Evolutionary conservation across 2,113 vertebrate species (phyloP).

Genomic region (Plectropomus leopardus): DNA sequence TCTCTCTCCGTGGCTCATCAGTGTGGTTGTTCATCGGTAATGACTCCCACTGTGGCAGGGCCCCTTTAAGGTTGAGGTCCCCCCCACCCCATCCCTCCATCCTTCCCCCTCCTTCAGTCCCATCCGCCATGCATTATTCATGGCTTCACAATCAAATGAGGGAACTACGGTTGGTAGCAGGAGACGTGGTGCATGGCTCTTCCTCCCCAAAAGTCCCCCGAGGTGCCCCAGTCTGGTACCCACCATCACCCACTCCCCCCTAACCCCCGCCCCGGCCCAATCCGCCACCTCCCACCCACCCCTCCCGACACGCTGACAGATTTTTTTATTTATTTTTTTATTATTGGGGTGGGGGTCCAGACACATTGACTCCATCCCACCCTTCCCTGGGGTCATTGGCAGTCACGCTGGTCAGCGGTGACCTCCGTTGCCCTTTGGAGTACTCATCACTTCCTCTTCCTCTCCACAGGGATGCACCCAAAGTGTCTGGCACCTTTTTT

Average conservation of each 20-base stretch:
- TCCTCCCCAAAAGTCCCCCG: conserved; percentile 97
- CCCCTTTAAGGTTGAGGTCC: conserved; percentile 87
- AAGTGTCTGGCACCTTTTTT: conserved; percentile 72
- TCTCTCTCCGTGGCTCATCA: conserved; percentile 82
- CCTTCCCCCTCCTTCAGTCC: conserved; percentile 68
- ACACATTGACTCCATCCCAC: conserved; percentile 68
- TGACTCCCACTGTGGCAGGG: conserved; percentile 89
- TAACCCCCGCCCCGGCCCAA: conserved; percentile 81
- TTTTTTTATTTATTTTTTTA: conserved; percentile 45
- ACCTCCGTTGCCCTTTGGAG: conserved; percentile 78
- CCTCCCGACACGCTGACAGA: conserved; percentile 63
- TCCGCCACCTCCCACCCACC: conserved; percentile 82
- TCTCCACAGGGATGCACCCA: conserved; percentile 60
- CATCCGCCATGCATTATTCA: conserved; percentile 97
- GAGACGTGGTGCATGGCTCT: conserved; percentile 91
- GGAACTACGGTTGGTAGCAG: conserved; percentile 94
- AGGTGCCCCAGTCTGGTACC: conserved; percentile 95
- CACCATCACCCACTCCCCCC: conserved; percentile 83
- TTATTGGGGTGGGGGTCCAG: conserved; percentile 61
- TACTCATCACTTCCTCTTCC: conserved; percentile 72
- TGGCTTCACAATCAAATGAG: conserved; percentile 95
- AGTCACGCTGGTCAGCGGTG: conserved; percentile 67
- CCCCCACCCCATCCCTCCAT: conserved; percentile 56
- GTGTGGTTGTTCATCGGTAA: conserved; percentile 86
- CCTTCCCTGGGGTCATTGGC: conserved; percentile 77